These are phyloP conservation scores for Mimachlamys varia DNA, from an alignment of 2,888 invertebrate genomes.

Conservation along the genomic window DNA sequence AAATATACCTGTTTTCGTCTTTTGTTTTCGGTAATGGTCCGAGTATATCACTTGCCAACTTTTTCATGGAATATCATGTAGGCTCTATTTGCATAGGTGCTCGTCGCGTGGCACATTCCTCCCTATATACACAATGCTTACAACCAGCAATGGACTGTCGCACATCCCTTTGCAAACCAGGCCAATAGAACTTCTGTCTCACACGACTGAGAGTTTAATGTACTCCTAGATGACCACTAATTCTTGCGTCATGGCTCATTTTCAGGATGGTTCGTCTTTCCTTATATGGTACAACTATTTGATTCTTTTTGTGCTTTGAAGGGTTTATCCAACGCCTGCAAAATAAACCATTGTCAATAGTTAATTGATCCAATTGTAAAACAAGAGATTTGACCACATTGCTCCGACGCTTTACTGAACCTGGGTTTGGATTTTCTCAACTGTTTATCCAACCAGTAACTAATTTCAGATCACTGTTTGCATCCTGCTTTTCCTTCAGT, in stretches of 20 bases:
- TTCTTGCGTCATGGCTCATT: slow-evolving; percentile 37
- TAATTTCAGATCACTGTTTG: neutral
- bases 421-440: neutral
- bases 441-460: neutral
- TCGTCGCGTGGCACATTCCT: neutral
- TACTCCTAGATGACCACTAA: slow-evolving; percentile 41
- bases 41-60: slow-evolving; percentile 42
- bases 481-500: neutral
- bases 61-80: slow-evolving; percentile 42
- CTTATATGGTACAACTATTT: slow-evolving; percentile 38
- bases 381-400: neutral
- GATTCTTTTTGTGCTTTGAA: neutral
- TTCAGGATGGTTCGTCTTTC: slow-evolving; percentile 38
- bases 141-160: too few relatives aligned
- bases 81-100: slow-evolving; percentile 43
- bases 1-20: slow-evolving; percentile 38
- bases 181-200: neutral
- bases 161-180: too few relatives aligned
- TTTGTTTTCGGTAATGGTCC: slow-evolving; percentile 42
- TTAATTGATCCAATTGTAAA: neutral
- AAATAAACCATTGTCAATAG: neutral
- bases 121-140: too few relatives aligned
- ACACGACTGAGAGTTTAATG: slow-evolving; percentile 42
- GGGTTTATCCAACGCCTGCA: neutral
- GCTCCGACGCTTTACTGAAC: neutral